Percentiles rank a stretch among this genome's conserved stretches.
Conservation (phyloP, 92 coral and sea anemone genomes). For the Epizoanthus rinbou region DNA sequence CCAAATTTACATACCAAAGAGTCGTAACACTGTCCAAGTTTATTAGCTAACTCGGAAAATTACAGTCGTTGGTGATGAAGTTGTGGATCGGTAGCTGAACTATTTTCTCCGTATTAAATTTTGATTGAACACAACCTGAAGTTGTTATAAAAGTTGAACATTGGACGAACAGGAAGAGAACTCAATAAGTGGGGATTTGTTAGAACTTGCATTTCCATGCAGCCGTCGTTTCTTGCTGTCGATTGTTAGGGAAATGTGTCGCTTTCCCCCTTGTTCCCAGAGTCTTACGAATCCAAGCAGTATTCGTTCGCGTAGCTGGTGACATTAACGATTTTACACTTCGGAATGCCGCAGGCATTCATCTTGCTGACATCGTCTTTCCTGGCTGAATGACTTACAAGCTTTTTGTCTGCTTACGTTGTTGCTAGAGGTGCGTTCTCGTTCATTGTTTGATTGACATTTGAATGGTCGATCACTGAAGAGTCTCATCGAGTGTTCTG, state of each 20-base stretch:
- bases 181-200: neutral
- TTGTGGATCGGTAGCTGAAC: no score
- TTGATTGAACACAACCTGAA: no score
- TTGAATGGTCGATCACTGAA: slow-evolving; percentile 26
- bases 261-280: neutral
- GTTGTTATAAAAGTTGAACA: neutral
- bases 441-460: slow-evolving; percentile 5
- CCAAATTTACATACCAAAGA: slow-evolving; percentile 9
- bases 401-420: neutral
- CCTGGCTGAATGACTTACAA: slow-evolving; percentile 9
- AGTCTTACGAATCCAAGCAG: slow-evolving; percentile 17
- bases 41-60: slow-evolving; percentile 2
- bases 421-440: neutral
- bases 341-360: slow-evolving; percentile 5
- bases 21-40: slow-evolving; percentile 1
- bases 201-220: no score
- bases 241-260: no score
- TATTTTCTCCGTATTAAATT: neutral
- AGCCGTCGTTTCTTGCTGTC: no score
- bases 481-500: slow-evolving; percentile 8
- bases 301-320: slow-evolving; percentile 9
- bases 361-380: slow-evolving; percentile 9
- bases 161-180: neutral
- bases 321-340: slow-evolving; percentile 19
- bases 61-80: no score